Conservation (phyloP, 2,113 vertebrate genomes). For the Ceratotherium simum region DNA sequence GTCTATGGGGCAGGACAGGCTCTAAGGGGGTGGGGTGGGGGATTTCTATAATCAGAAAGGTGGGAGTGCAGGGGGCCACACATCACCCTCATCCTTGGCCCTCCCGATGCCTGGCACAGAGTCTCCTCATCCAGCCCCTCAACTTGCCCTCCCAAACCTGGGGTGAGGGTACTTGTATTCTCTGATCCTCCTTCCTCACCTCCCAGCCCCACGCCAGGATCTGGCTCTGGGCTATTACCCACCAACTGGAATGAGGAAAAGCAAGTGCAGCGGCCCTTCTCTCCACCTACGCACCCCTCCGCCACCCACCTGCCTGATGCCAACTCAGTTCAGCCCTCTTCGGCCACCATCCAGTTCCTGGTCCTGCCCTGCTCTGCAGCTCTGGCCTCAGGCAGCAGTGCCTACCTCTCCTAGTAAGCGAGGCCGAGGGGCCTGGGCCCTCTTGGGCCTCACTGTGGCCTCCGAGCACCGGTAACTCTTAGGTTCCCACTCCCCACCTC, state of each 20-base stretch:
- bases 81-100: accelerated
- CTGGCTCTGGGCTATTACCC: not conserved
- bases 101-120: not conserved
- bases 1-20: not conserved
- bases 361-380: too few species aligned
- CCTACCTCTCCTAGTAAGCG: not conserved
- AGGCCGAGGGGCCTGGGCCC: not conserved
- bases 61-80: accelerated
- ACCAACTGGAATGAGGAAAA: not conserved
- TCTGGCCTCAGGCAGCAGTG: not conserved
- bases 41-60: not conserved
- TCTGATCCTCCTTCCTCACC: not conserved
- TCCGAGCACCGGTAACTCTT: not conserved
- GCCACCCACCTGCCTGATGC: too few species aligned
- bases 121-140: not conserved
- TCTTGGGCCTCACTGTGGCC: not conserved
- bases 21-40: not conserved
- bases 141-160: not conserved
- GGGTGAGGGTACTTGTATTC: not conserved
- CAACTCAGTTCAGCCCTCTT: not conserved
- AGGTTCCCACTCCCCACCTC: not conserved
- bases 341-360: not conserved
- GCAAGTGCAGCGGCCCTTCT: too few species aligned
- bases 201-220: accelerated
- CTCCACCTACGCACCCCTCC: too few species aligned